These are phyloP conservation scores for Trichopria drosophilae DNA, from an alignment of 2,888 invertebrate genomes.

Conservation along the genomic window DNA sequence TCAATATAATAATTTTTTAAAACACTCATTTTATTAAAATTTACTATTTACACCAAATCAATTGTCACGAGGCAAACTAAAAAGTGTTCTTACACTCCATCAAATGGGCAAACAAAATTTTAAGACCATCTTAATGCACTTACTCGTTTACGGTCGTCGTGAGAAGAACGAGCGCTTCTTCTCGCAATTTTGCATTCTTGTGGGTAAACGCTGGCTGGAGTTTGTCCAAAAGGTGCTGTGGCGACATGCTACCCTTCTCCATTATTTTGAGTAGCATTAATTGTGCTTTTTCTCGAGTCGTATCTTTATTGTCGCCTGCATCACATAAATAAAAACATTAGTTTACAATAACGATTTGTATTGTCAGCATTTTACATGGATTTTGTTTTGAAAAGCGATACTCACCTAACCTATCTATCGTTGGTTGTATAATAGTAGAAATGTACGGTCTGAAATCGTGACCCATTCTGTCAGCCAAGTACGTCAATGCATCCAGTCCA, in stretches of 20 bases:
- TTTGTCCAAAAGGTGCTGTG: conserved; percentile 74
- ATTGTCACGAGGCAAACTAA: no score
- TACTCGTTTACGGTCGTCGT: conserved; percentile 82
- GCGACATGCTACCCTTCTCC: conserved; percentile 70
- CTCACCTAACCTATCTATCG: conserved; percentile 75
- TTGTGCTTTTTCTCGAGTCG: conserved; percentile 75
- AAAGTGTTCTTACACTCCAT: no score
- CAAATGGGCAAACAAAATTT: no score
- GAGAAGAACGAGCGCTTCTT: conserved; percentile 83
- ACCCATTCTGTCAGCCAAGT: conserved; percentile 83
- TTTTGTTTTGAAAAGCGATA: conserved; percentile 8
- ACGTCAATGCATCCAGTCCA: conserved; percentile 84
- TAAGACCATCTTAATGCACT: no score
- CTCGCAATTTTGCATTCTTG: conserved; percentile 90
- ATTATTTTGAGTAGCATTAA: conserved; percentile 72
- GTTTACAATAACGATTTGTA: not conserved
- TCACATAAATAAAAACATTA: conserved; percentile 4
- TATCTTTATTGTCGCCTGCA: conserved; percentile 67
- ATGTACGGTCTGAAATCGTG: conserved; percentile 86
- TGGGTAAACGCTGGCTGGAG: conserved; percentile 75
- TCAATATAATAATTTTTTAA: no score
- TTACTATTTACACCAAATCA: not conserved
- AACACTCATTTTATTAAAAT: no score
- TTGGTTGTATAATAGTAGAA: conserved; percentile 78
- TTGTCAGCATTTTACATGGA: not conserved